A percentile compares a stretch with the other conserved stretches of the same genome.
phyloP scores from a whole-genome alignment of 2,113 vertebrate species.

The Phyllopteryx taeniolatus region DNA sequence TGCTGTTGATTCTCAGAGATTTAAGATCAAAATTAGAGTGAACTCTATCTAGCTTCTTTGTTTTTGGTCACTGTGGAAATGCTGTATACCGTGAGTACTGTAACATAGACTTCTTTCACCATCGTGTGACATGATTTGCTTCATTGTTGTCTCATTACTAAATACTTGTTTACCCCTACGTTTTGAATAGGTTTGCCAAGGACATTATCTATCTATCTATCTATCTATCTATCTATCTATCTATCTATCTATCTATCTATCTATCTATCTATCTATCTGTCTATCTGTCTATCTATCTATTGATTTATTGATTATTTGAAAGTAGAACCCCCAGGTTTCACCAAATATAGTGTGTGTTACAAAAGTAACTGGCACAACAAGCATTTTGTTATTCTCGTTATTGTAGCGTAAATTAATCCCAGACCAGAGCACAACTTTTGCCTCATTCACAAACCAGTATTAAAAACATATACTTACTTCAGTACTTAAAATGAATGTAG shows the following conservation, averaged over 20 bases:
- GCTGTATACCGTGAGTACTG: slow-evolving; percentile 17
- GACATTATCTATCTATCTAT: neutral
- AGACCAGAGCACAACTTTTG: neutral
- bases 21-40: slow-evolving; percentile 63
- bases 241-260: too few species aligned
- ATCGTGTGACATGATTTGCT: slow-evolving; percentile 32
- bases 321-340: neutral
- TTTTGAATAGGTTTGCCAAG: slow-evolving; percentile 4
- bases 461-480: neutral
- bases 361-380: neutral
- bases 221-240: too few species aligned
- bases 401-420: neutral
- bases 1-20: slow-evolving; percentile 71
- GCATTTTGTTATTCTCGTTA: neutral
- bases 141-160: slow-evolving; percentile 23
- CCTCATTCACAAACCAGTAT: neutral
- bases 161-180: slow-evolving; percentile 14
- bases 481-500: neutral
- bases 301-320: neutral
- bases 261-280: too few species aligned
- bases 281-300: too few species aligned
- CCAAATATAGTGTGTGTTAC: neutral
- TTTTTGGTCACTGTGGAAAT: slow-evolving; percentile 55
- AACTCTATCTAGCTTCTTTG: slow-evolving; percentile 48
- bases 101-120: slow-evolving; percentile 36